phyloP scores from a whole-genome alignment of 2,888 invertebrate genomes.

The Calameuta filiformis region DNA sequence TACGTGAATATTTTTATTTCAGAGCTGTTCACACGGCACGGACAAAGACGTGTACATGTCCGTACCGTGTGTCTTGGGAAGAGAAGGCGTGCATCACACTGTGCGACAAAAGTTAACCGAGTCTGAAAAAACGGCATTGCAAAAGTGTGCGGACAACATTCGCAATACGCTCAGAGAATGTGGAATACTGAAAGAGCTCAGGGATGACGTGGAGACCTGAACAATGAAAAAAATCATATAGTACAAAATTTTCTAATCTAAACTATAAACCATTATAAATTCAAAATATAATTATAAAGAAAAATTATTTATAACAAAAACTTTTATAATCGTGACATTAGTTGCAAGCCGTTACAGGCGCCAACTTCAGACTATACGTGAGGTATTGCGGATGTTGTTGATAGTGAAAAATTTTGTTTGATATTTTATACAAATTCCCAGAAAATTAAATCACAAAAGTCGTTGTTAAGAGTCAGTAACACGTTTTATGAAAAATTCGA shows the following conservation, averaged over 20 bases:
- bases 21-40: constrained; percentile 67
- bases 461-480: not conserved
- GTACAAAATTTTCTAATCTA: not conserved
- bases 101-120: constrained; percentile 67
- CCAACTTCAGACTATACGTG: not conserved
- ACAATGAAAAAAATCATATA: not conserved
- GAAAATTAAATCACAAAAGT: not conserved
- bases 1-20: constrained; percentile 14
- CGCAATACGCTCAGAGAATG: constrained; percentile 50
- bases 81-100: constrained; percentile 66
- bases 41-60: constrained; percentile 72
- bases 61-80: constrained; percentile 69
- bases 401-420: not conserved
- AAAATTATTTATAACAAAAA: not conserved
- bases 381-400: not conserved
- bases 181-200: constrained; percentile 50
- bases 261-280: not conserved
- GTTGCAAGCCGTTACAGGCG: not conserved
- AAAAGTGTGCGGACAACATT: constrained; percentile 53
- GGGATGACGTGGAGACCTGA: constrained; percentile 25
- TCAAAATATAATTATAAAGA: not conserved
- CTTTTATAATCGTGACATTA: not conserved
- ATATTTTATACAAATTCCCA: not conserved
- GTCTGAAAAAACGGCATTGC: constrained; percentile 50
- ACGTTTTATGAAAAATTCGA: not conserved